phyloP scores from a whole-genome alignment of 2,113 vertebrate species.

The Tautogolabrus adspersus region DNA sequence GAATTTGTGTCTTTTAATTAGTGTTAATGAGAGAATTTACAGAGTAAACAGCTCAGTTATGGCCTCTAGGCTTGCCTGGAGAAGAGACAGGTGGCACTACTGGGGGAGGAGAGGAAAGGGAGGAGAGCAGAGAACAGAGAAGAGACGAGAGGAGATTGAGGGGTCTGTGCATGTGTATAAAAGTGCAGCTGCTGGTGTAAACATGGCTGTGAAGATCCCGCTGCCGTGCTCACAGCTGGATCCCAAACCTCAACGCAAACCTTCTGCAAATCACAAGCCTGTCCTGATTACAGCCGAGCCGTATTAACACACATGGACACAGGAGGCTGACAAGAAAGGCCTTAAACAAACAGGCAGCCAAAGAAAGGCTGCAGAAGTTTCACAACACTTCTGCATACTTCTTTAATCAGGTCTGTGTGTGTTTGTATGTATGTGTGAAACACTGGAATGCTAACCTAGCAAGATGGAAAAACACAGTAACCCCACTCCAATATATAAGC shows the following conservation, averaged over 20 bases:
- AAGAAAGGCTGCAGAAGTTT: constrained; percentile 32
- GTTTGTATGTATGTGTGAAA: constrained; percentile 8
- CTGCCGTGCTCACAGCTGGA: constrained; percentile 71
- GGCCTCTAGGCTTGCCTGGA: constrained; percentile 53
- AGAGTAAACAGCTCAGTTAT: constrained; percentile 67
- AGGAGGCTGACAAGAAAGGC: constrained; percentile 51
- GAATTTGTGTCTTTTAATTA: constrained; percentile 74
- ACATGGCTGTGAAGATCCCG: constrained; percentile 57
- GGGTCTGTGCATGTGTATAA: constrained; percentile 55
- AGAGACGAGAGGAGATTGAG: constrained; percentile 52
- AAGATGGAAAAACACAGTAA: constrained; percentile 14
- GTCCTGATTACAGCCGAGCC: constrained; percentile 65
- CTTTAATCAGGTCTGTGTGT: constrained; percentile 57
- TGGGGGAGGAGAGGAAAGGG: constrained; percentile 2
- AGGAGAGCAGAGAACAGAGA: constrained; percentile 13
- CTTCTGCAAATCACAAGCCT: constrained; percentile 68
- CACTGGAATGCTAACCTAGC: neutral
- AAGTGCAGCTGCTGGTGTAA: constrained; percentile 64
- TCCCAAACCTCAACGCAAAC: constrained; percentile 61
- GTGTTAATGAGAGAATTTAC: constrained; percentile 69
- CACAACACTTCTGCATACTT: constrained; percentile 36
- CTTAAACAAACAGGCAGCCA: constrained; percentile 62
- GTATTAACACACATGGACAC: constrained; percentile 73
- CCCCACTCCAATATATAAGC: constrained; percentile 14
- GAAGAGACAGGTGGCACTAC: constrained; percentile 65